Percentiles rank a stretch among this genome's conserved stretches.
These are phyloP conservation scores for Nannospalax galili DNA, from an alignment of 2,113 vertebrate species.

Conservation along the genomic window DNA sequence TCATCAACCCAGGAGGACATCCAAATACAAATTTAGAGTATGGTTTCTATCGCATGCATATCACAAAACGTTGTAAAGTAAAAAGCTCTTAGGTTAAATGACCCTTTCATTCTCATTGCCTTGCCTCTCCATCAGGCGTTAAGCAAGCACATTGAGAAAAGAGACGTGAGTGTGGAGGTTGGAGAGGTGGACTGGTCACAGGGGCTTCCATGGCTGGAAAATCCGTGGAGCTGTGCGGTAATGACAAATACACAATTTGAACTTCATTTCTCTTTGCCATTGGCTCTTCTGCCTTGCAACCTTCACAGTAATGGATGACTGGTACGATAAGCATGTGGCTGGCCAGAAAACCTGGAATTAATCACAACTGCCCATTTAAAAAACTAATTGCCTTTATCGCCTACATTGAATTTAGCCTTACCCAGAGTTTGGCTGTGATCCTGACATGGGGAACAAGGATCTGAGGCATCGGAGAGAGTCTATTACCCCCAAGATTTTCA, in stretches of 20 bases:
- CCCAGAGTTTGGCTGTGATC: conserved; percentile 53
- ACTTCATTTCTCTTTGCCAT: conserved; percentile 68
- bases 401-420: conserved; percentile 56
- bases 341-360: conserved; percentile 70
- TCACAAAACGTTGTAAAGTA: background rate
- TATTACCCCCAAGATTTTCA: conserved; percentile 65
- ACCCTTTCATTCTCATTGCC: background rate
- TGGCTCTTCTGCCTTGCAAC: conserved; percentile 49
- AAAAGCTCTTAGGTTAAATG: background rate
- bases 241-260: conserved; percentile 56
- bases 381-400: conserved; percentile 69
- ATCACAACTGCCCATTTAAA: conserved; percentile 68
- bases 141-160: background rate
- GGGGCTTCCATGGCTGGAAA: background rate
- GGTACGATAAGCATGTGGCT: conserved; percentile 31
- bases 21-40: background rate
- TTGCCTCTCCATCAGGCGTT: background rate
- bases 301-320: conserved; percentile 45
- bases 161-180: background rate
- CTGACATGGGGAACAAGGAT: background rate
- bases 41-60: background rate
- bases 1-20: background rate
- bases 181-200: background rate
- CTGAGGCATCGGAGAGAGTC: conserved; percentile 31
- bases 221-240: conserved; percentile 42